phyloP scores from a whole-genome alignment of 2,888 invertebrate genomes.

The Chamaedrilus cognettii region DNA sequence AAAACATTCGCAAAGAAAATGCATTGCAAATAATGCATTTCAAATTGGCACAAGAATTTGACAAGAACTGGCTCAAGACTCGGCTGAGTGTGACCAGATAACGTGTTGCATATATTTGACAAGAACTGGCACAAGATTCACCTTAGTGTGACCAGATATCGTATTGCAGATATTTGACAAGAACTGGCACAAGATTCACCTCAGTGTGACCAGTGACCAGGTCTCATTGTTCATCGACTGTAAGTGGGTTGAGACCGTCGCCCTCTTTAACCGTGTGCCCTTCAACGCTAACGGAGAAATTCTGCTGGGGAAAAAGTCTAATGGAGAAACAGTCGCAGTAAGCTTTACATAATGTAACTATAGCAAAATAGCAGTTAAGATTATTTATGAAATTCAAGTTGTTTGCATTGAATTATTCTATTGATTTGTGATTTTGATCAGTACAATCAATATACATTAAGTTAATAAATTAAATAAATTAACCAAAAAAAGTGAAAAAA shows the following conservation, averaged over 20 bases:
- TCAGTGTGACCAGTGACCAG: slow-evolving; percentile 28
- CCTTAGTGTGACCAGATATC: slow-evolving; percentile 30
- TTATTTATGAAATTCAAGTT: no score
- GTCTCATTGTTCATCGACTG: slow-evolving; percentile 35
- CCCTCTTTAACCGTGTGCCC: slow-evolving; percentile 18
- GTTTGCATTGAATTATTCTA: no score
- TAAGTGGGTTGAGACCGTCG: slow-evolving; percentile 19
- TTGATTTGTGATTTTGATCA: no score
- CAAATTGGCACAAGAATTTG: slow-evolving; percentile 30
- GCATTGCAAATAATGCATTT: no score
- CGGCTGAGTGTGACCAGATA: slow-evolving; percentile 31
- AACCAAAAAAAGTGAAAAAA: no score
- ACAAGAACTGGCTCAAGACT: slow-evolving; percentile 36
- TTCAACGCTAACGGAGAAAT: slow-evolving; percentile 33
- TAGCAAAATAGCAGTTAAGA: no score
- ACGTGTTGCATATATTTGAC: slow-evolving; percentile 31
- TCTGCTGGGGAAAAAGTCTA: slow-evolving; percentile 27
- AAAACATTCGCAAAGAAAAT: no score
- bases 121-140: slow-evolving; percentile 37
- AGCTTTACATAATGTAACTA: no score
- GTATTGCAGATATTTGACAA: slow-evolving; percentile 31
- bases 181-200: slow-evolving; percentile 36
- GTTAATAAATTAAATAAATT: no score
- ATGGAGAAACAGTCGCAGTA: slow-evolving; percentile 31
- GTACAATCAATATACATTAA: no score